Evolutionary conservation across 1,140 invertebrate genomes (phyloP), one percentile per base, ranked within the genome.

Genomic region (Hormaphis cornu): DNA sequence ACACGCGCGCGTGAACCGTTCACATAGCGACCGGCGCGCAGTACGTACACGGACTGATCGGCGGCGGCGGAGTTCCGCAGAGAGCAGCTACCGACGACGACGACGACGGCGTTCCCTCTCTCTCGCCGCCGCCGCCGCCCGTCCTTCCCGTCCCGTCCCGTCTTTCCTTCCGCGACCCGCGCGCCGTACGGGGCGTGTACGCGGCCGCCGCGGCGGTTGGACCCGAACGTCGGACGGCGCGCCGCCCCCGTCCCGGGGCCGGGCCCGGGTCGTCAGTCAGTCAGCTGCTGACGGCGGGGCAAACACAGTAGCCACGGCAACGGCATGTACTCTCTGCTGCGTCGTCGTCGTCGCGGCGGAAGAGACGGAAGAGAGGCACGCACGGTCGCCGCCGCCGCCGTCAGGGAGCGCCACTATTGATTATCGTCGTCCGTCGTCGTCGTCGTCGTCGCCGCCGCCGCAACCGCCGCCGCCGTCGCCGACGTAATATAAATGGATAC

Each of bases 101-200:
- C 80, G 84, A 86, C n/a, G 81, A 85, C 85, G 79, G 85, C 82
- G 33, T 52, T 53, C 53, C 77, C 85, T 85, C 86, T 90, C 88
- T 81, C 90, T 90, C 82, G 88, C 89, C 80, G 88, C 89, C 81
- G 86, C 80, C 82, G 88, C 22, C 42, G 88, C 88, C 90, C 89
- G n/a, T 77, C 79, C 80, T 79, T 77, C 78, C 73, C 81, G 1
- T 20, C 9, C n/a, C 14, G 42, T 28, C 50, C 69, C 54, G 20
- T 70, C n/a, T 70, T 22, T 33, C 72, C 71, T 44, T 66, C 52
- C 69, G 42, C 56, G 40, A 33, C 37, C 42, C 40, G 46, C 70
- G 33, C 46, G 30, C 18, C 28, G 28, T 1, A 46, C 63, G 26
- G 42, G 4, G 26, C 58, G 58, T 46, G 58, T 30, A 30, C 58